Conservation (phyloP, 2,113 vertebrate genomes). For the Pardalotus punctatus region DNA sequence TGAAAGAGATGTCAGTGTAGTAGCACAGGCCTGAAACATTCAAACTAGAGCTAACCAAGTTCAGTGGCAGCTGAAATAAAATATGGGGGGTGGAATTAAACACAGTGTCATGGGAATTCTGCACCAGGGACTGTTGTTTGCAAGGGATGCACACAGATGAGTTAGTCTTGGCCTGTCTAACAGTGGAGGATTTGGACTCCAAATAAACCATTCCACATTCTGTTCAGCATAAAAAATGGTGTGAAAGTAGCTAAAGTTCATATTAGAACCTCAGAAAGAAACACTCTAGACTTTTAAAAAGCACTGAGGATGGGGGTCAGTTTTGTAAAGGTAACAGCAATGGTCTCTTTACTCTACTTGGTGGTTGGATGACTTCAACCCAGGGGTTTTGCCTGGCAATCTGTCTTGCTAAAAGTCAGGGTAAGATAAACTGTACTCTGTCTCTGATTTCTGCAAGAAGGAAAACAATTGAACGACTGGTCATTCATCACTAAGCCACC, state of each 20-base stretch:
- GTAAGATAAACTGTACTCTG: constrained; percentile 78
- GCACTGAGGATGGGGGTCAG: neutral
- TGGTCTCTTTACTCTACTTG: constrained; percentile 25
- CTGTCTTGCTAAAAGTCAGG: constrained; percentile 79
- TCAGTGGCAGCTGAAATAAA: neutral
- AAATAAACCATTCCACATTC: neutral
- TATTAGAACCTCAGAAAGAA: constrained; percentile 7
- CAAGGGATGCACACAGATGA: neutral
- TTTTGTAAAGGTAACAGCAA: constrained; percentile 23
- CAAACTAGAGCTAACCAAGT: neutral
- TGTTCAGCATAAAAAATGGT: neutral
- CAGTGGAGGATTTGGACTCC: neutral
- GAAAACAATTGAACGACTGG: constrained; percentile 78
- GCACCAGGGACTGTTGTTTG: neutral
- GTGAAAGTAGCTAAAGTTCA: constrained; percentile 18
- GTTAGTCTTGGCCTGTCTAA: neutral
- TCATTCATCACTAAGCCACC: constrained; percentile 73
- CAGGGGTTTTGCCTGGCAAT: constrained; percentile 69
- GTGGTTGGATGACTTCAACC: constrained; percentile 70
- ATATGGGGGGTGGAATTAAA: neutral
- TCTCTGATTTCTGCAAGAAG: constrained; percentile 79
- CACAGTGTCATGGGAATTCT: neutral
- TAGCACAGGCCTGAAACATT: neutral
- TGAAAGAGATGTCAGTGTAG: neutral
- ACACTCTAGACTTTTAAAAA: neutral